phyloP scores from a whole-genome alignment of 2,797 vertebrate species.

The Oreochromis mossambicus region DNA sequence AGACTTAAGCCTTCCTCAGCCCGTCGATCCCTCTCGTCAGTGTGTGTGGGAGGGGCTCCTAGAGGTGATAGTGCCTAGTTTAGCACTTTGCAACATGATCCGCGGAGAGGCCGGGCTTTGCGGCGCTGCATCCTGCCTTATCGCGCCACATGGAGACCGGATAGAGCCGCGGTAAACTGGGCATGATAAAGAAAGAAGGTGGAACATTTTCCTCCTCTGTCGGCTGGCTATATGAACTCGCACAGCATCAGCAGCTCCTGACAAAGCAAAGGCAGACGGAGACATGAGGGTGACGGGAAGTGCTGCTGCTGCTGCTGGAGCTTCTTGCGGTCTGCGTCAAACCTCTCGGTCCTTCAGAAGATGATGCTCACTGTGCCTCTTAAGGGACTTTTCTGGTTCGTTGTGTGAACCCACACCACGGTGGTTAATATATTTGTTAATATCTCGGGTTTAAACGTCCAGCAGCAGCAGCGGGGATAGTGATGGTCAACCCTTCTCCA shows the following conservation, averaged over 20 bases:
- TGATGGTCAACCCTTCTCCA: conserved; percentile 43
- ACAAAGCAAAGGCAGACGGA: conserved; percentile 16
- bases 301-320: background rate
- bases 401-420: background rate
- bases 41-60: conserved; percentile 38
- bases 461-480: conserved; percentile 25
- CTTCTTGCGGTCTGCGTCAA: conserved; percentile 65
- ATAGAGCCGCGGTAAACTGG: background rate
- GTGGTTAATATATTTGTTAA: background rate
- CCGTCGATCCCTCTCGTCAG: background rate
- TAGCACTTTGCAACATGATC: conserved; percentile 75
- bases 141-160: conserved; percentile 38
- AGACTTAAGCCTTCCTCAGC: background rate
- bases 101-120: conserved; percentile 62
- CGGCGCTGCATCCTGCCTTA: conserved; percentile 30
- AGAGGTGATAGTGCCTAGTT: conserved; percentile 56
- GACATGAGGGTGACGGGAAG: conserved; percentile 44
- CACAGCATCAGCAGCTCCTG: conserved; percentile 50
- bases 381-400: conserved; percentile 33
- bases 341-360: conserved; percentile 38
- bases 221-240: conserved; percentile 12
- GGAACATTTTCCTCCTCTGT: conserved; percentile 4
- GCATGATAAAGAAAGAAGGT: conserved; percentile 15
- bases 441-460: conserved; percentile 14
- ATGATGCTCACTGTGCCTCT: conserved; percentile 48